Evolutionary conservation across 2,888 invertebrate genomes (phyloP).

Genomic region (Megamerina dolium): DNA sequence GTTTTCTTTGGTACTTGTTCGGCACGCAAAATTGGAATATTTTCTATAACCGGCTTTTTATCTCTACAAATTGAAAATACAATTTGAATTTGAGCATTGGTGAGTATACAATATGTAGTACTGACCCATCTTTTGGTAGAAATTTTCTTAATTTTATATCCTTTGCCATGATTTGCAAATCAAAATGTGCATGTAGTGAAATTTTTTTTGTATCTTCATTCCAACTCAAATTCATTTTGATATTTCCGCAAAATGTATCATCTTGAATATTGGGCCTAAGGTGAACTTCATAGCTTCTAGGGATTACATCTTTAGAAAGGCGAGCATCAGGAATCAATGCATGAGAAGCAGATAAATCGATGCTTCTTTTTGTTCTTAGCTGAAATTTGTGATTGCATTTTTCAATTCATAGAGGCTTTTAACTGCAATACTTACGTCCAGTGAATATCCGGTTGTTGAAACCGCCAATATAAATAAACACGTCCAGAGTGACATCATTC

Average conservation of each 20-base stretch:
- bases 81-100: no score
- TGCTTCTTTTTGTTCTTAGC: slow-evolving; percentile 54
- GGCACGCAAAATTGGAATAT: slow-evolving; percentile 42
- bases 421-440: no score
- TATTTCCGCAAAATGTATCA: slow-evolving; percentile 61
- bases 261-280: slow-evolving; percentile 62
- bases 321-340: slow-evolving; percentile 59
- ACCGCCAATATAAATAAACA: no score
- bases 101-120: no score
- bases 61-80: not conserved
- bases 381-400: no score
- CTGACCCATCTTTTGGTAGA: no score
- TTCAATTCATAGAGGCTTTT: no score
- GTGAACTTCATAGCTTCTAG: slow-evolving; percentile 61
- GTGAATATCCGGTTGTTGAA: no score
- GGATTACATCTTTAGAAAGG: slow-evolving; percentile 58
- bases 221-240: slow-evolving; percentile 66
- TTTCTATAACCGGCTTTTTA: slow-evolving; percentile 12
- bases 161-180: slow-evolving; percentile 60
- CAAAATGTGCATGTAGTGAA: slow-evolving; percentile 60
- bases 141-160: no score
- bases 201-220: slow-evolving; percentile 58
- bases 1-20: slow-evolving; percentile 58
- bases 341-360: slow-evolving; percentile 66
- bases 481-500: no score